Base-by-base conservation (phyloP, 1,140 invertebrate genomes). In the Marisa cornuarietis region DNA sequence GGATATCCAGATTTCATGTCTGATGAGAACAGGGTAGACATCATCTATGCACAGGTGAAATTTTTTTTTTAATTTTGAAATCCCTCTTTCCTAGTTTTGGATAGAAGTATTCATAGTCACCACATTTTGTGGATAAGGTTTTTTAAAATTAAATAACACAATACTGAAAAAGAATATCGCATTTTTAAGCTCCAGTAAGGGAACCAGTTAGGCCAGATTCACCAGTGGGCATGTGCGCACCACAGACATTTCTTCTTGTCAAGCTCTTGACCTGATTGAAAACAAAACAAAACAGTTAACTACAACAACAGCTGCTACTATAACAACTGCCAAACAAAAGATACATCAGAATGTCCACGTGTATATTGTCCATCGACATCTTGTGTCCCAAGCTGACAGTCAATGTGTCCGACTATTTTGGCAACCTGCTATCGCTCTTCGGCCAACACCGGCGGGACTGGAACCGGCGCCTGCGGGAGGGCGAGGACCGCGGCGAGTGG, bases 1-100 rank as follows among this genome's bases (percentile, higher is more conserved):
- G 93, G 93, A 0, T 90, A 93, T 71, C 92, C 93, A 26, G 87
- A 91, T 14, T 85, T 86, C 26, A 87, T 92, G 74, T 80, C 88
- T 22, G 88, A 91, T 75, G 76, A 84, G 54, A 80, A 77, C 58
- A 63, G 82, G 14, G 66, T 88, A 65, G 86, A 88, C 77, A 78
- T 63, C 22, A 81, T 85, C 11, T 88, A 88, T 71, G 58, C 77
- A 68, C 51, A 77, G 52, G 86, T 87, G 80, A 78, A 76, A 63
- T 18, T n/a, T 13, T 42, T 24, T 16, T 16, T 26, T 9, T 3
- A 18, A 7, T 20, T 20, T 49, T 6, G 31, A 71, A 31, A 71
- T 49, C 6, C 31, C 31, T 42, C 31, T 42, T 42, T 42, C 31
- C 6, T 42, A 42, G 31, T 6, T 42, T 42, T 42, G 31, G 6